Percentiles rank a stretch among this genome's conserved stretches.
These are phyloP conservation scores for Eulemur albifrons DNA, from an alignment of 2,797 vertebrate genomes.

Conservation along the genomic window DNA sequence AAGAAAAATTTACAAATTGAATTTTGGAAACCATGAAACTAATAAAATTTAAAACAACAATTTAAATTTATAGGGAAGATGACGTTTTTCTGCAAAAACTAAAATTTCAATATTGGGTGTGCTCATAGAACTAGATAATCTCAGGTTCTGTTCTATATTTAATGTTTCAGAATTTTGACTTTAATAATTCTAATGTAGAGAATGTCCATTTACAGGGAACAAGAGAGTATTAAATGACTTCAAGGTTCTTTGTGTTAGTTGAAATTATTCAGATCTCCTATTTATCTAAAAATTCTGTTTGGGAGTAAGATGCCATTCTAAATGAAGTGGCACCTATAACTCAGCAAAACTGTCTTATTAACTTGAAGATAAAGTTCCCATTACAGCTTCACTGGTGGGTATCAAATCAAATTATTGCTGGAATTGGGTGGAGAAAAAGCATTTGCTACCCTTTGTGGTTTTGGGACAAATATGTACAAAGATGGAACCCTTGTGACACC, in stretches of 20 bases:
- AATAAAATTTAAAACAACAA: constrained; percentile 2
- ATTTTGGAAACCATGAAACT: neutral
- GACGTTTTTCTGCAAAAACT: neutral
- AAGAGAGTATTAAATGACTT: neutral
- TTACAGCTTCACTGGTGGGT: neutral
- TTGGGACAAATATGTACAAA: neutral
- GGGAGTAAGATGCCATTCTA: neutral
- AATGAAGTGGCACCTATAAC: neutral
- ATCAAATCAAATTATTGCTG: constrained; percentile 1
- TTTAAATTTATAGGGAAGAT: neutral
- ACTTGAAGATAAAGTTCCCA: neutral
- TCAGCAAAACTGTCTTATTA: constrained; percentile 18
- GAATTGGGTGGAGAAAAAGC: neutral
- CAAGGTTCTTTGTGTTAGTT: neutral
- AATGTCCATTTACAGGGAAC: neutral
- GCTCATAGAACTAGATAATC: neutral
- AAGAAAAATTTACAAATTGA: constrained; percentile 20
- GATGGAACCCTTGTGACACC: neutral
- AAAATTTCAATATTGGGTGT: neutral
- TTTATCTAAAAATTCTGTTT: neutral
- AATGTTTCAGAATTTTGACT: constrained; percentile 21
- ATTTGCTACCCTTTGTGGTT: neutral
- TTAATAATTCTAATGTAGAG: constrained; percentile 11
- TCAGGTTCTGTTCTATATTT: neutral
- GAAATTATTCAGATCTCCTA: neutral